Evolutionary conservation across 1,140 invertebrate species (phyloP).

Genomic region (Drosophila murphyi): DNA sequence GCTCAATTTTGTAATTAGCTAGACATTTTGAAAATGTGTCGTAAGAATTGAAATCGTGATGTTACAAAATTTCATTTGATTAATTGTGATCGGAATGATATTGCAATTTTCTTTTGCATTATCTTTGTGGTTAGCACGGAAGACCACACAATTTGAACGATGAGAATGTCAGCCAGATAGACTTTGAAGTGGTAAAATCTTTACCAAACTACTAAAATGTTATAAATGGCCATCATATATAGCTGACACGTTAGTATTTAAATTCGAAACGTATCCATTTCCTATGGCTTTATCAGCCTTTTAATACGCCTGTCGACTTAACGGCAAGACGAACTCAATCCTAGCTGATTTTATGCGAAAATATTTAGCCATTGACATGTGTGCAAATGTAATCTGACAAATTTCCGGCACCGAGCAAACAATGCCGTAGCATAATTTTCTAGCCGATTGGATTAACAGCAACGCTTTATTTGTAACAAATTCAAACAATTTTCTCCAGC

Average conservation of each 20-base stretch:
- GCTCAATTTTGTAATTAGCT: slow-evolving; percentile 57
- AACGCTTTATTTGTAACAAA: slow-evolving; percentile 35
- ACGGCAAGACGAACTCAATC: slow-evolving; percentile 42
- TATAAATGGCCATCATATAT: slow-evolving; percentile 37
- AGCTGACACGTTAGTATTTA: slow-evolving; percentile 7
- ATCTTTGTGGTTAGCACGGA: slow-evolving; percentile 31
- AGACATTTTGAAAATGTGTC: slow-evolving; percentile 63
- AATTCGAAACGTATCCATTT: slow-evolving; percentile 4
- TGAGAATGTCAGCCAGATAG: neutral
- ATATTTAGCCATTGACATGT: slow-evolving; percentile 45
- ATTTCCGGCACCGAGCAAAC: slow-evolving; percentile 53
- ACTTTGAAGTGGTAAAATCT: too few species aligned
- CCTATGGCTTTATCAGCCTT: slow-evolving; percentile 22
- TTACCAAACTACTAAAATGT: neutral
- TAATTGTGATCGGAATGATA: slow-evolving; percentile 57
- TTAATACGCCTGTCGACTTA: slow-evolving; percentile 67
- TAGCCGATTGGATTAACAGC: slow-evolving; percentile 50
- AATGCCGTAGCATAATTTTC: slow-evolving; percentile 51
- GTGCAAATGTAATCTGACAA: slow-evolving; percentile 81
- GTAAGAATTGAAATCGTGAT: slow-evolving; percentile 54
- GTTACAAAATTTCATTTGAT: slow-evolving; percentile 44
- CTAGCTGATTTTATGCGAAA: slow-evolving; percentile 45
- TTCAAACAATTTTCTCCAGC: slow-evolving; percentile 98
- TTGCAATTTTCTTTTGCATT: slow-evolving; percentile 31
- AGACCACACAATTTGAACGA: slow-evolving; percentile 61